A percentile compares a stretch with the other conserved stretches of the same genome.
Conservation (phyloP, 30 jellyfish, hydroid and myxozoan species). For the Pelagia noctiluca region DNA sequence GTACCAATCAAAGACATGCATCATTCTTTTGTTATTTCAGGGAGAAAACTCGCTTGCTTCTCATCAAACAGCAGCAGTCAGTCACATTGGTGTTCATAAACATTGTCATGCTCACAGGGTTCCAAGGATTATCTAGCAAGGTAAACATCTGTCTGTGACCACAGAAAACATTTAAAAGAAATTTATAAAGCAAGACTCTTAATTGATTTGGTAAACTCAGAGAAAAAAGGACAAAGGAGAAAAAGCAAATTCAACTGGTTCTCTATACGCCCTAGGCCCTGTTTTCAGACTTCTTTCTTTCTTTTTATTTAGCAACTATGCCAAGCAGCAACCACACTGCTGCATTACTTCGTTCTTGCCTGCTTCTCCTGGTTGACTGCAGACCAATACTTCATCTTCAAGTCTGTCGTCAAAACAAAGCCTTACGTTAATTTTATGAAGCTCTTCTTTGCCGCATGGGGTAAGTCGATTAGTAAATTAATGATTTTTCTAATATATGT, state of each 20-base stretch:
- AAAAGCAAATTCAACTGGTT: background rate
- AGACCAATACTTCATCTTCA: constrained; percentile 70
- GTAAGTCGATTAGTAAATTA: constrained; percentile 52
- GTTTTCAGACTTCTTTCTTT: background rate
- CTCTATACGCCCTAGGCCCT: background rate
- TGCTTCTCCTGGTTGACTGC: constrained; percentile 84
- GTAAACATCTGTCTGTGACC: constrained; percentile 22
- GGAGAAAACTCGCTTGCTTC: constrained; percentile 72
- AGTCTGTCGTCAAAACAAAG: constrained; percentile 72
- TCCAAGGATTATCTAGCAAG: constrained; percentile 75
- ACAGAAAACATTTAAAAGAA: too few species aligned
- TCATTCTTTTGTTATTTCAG: constrained; percentile 13
- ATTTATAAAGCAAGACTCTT: too few species aligned
- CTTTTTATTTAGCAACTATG: constrained; percentile 57
- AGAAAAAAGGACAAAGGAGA: too few species aligned
- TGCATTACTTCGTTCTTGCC: constrained; percentile 80
- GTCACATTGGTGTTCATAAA: constrained; percentile 67
- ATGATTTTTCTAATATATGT: background rate
- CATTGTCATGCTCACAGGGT: constrained; percentile 79
- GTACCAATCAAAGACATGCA: background rate
- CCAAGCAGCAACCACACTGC: constrained; percentile 76
- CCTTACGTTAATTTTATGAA: constrained; percentile 70
- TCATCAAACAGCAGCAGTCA: constrained; percentile 81
- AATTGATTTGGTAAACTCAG: too few species aligned
- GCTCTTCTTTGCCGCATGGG: constrained; percentile 78